Evolutionary conservation across 2,888 invertebrate species (phyloP).

Genomic region (Frankliniella intonsa): DNA sequence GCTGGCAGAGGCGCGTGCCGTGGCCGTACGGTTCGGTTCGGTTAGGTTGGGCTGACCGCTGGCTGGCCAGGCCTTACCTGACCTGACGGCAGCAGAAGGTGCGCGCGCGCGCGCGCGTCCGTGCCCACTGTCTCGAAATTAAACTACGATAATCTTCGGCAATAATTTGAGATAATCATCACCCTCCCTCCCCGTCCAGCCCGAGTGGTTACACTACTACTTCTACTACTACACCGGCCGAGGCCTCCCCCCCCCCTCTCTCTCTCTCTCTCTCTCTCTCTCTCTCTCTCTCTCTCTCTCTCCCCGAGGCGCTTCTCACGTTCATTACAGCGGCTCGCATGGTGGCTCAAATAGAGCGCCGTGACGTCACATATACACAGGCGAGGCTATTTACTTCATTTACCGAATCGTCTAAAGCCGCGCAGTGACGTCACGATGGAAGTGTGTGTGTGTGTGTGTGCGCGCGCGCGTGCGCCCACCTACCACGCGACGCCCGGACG

Average conservation of each 20-base stretch:
- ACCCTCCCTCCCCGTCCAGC: background rate
- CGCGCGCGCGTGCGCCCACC: no score
- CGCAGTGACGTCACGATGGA: no score
- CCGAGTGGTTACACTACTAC: no score
- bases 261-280: background rate
- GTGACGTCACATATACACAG: background rate
- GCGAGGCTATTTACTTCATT: no score
- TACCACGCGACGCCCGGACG: no score
- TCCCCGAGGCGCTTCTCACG: background rate
- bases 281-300: background rate
- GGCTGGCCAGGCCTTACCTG: no score
- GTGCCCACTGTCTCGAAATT: slow-evolving; percentile 24
- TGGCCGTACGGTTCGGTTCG: background rate
- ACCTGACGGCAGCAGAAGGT: background rate
- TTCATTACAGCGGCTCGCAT: background rate
- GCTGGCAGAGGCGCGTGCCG: background rate
- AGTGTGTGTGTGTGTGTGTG: no score
- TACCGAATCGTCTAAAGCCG: no score
- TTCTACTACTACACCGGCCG: no score
- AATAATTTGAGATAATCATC: slow-evolving; percentile 25
- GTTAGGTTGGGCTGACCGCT: no score
- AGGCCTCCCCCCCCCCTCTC: background rate
- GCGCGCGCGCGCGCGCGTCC: background rate
- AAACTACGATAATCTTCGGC: slow-evolving; percentile 22
- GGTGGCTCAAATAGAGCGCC: background rate